Evolutionary conservation across 2,888 invertebrate species (phyloP), one percentile per base, ranked within the genome.

Genomic region (Cyclophora punctaria): DNA sequence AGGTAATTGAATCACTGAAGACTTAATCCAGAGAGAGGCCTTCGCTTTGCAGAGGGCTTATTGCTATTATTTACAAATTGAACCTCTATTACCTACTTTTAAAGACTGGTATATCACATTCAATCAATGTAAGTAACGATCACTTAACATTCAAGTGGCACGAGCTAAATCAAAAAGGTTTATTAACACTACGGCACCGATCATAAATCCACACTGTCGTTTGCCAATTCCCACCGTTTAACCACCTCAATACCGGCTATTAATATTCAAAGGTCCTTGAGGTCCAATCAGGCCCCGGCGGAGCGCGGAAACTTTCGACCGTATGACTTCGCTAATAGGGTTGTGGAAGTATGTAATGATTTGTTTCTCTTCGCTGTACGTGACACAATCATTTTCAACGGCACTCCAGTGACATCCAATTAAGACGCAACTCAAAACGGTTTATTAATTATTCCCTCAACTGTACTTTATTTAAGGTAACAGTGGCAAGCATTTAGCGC

Each of bases 341-440:
- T 44, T 51, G 57, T 48, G 55, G 55, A 58, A 56, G 41, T 40
- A 47, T 49, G 49, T 46, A 52, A 44, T 52, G 44, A 34, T 44
- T 44, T 44, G 44, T 44, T 54, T 52, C 47, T 45, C 45, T 43
- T 53, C 58, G 20, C 48, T 74, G 71, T 66, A 64, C 63, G 66
- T 66, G 66, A 66, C 67, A 67, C 73, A 72, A 77, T 73, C 79
- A 73, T 73, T 76, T 67, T 73, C 58, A 61, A 63, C 63, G 63
- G 62, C 68, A 60, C 72, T 74, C 66, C 69, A 80, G 77, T 67
- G 76, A 67, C 76, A 71, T 80, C 75, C 82, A 83, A 84, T 84
- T 83, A 83, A 69, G 63, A 62, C 54, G 70, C 68, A 67, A 73
- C 67, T 67, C 70, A 69, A 70, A 77, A 64, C 72, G 72, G 67